Percentiles rank a stretch among this genome's conserved stretches.
These are phyloP conservation scores for Aspidiotus destructor DNA, from an alignment of 2,888 invertebrate species.

Conservation along the genomic window DNA sequence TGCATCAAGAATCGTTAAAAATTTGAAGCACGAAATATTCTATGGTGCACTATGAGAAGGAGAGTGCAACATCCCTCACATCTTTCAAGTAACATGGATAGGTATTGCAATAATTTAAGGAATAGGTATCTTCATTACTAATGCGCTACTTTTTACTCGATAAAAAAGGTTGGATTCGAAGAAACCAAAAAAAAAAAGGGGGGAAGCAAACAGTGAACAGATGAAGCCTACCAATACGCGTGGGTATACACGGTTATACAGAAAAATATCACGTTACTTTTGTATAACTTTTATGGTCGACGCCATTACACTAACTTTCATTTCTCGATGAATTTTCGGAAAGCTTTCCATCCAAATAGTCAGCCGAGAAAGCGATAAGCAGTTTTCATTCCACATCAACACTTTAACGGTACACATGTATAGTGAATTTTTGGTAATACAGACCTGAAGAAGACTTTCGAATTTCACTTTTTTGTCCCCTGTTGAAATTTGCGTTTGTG, in stretches of 20 bases:
- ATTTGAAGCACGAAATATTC: no score
- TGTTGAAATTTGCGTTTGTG: no score
- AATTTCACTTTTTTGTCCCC: no score
- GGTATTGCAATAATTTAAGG: no score
- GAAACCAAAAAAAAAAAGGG: no score
- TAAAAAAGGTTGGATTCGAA: no score
- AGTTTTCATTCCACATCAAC: conserved; percentile 10
- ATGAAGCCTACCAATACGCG: conserved; percentile 28
- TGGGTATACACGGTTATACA: conserved; percentile 24
- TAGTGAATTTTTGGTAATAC: conserved; percentile 27
- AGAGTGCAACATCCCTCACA: no score
- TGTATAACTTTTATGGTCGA: no score
- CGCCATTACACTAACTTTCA: conserved; percentile 8
- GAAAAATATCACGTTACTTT: conserved; percentile 14
- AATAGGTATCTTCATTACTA: background rate
- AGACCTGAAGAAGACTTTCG: conserved; percentile 22
- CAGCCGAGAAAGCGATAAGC: conserved; percentile 31
- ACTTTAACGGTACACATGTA: conserved; percentile 9
- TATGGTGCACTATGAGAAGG: no score
- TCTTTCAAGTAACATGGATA: no score
- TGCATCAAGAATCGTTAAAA: no score
- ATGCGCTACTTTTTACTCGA: conserved; percentile 23
- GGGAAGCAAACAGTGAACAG: conserved; percentile 31
- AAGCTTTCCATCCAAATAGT: conserved; percentile 22
- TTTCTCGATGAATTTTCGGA: conserved; percentile 21